Percentiles rank a stretch among this genome's conserved stretches.
These are phyloP conservation scores for Cyanocitta stelleri DNA, from an alignment of 2,113 vertebrate species.

Conservation along the genomic window DNA sequence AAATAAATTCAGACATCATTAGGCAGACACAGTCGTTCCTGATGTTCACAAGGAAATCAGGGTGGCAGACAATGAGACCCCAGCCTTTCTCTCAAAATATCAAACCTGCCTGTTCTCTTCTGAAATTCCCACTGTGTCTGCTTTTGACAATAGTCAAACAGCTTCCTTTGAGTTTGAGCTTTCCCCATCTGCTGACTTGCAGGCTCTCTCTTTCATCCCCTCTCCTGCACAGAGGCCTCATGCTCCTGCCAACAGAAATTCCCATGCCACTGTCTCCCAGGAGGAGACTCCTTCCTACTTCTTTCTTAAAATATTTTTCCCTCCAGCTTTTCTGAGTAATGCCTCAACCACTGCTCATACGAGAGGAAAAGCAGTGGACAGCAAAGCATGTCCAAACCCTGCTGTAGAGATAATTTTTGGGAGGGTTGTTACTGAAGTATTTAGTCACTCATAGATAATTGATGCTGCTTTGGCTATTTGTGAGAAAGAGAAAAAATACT, in stretches of 20 bases:
- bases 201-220: background rate
- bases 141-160: background rate
- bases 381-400: background rate
- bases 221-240: background rate
- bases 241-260: background rate
- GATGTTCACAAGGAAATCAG: background rate
- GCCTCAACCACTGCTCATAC: background rate
- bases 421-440: background rate
- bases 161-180: background rate
- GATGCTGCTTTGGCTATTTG: background rate
- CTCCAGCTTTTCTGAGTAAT: background rate
- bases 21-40: rapidly evolving
- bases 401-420: background rate
- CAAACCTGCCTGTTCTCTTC: background rate
- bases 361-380: background rate
- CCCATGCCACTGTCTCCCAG: background rate
- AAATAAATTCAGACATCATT: conserved; percentile 6
- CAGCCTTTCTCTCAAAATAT: background rate
- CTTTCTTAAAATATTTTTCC: background rate
- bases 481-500: background rate
- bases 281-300: background rate
- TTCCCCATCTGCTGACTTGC: background rate
- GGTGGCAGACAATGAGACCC: background rate
- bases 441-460: background rate
- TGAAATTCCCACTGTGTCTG: background rate